Conservation (phyloP, 2,888 invertebrate species). For the Lasius fuliginosus region DNA sequence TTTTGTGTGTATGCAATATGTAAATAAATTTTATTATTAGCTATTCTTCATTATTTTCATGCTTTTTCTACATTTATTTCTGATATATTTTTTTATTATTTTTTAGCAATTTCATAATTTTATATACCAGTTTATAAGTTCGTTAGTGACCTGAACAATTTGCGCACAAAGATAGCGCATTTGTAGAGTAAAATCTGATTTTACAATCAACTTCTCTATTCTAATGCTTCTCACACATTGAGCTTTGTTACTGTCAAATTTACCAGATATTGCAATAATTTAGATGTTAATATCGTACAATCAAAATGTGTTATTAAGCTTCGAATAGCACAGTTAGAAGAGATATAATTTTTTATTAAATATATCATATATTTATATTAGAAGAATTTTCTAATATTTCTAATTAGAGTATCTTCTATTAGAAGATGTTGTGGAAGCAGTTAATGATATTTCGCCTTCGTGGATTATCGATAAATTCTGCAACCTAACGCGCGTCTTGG, state of each 20-base stretch:
- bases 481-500: slow-evolving; percentile 8
- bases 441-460: slow-evolving; percentile 26
- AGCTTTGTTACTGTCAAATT: slow-evolving; percentile 9
- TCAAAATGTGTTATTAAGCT: slow-evolving; percentile 1
- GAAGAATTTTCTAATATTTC: not conserved
- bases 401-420: not conserved
- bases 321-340: not conserved
- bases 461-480: slow-evolving; percentile 34
- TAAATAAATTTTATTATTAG: not conserved
- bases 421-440: not conserved
- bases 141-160: not conserved
- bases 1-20: not conserved
- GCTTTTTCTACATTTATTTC: not conserved
- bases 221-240: not conserved
- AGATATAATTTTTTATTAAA: not conserved
- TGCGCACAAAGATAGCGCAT: not conserved
- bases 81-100: not conserved
- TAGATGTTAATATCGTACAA: slow-evolving; percentile 18
- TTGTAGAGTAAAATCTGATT: not conserved
- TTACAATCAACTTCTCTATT: not conserved
- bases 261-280: not conserved
- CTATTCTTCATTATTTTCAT: not conserved
- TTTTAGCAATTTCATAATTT: not conserved
- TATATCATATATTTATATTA: not conserved
- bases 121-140: not conserved